Percentiles rank a stretch among this genome's conserved stretches.
Evolutionary conservation across 2,888 invertebrate species (phyloP).

Genomic region (Phania funesta): DNA sequence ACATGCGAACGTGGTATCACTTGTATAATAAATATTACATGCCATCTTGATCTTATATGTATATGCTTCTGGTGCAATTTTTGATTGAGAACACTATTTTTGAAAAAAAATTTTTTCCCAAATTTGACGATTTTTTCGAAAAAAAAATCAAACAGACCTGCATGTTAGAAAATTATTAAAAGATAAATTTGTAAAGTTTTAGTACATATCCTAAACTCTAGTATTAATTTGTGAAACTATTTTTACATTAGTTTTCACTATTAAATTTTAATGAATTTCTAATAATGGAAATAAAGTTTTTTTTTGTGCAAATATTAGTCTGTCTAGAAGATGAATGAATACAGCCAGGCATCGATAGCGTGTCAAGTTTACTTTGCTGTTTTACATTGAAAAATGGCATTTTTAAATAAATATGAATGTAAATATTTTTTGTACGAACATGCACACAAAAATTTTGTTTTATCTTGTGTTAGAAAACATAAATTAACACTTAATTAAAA

Average conservation of each 20-base stretch:
- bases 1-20: no score
- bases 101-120: no score
- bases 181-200: background rate
- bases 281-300: slow-evolving; percentile 42
- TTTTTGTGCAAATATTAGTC: background rate
- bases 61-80: no score
- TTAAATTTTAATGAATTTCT: slow-evolving; percentile 30
- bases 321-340: background rate
- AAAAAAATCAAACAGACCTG: no score
- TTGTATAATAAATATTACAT: no score
- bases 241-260: slow-evolving; percentile 32
- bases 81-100: no score
- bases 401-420: slow-evolving; percentile 41
- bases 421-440: slow-evolving; percentile 21
- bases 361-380: slow-evolving; percentile 31
- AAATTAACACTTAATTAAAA: slow-evolving; percentile 48
- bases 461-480: slow-evolving; percentile 27
- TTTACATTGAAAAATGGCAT: slow-evolving; percentile 55
- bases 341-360: slow-evolving; percentile 35
- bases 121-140: no score
- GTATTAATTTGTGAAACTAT: background rate
- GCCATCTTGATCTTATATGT: no score
- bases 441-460: slow-evolving; percentile 37
- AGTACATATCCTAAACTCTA: background rate
- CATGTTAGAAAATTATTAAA: no score